phyloP scores from a whole-genome alignment of 1,140 invertebrate genomes.

The Apis florea region DNA sequence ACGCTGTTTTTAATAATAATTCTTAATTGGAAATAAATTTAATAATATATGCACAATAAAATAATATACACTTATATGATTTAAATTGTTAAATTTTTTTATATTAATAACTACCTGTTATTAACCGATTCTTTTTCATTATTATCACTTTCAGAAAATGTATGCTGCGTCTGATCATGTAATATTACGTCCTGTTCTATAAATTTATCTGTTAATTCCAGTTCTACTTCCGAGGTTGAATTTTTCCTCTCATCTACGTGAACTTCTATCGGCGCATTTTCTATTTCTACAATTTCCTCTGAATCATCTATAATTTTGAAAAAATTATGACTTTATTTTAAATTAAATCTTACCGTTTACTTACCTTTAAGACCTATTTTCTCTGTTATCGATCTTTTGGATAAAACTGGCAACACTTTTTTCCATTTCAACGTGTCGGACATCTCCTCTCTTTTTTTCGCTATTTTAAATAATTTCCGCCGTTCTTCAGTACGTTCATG shows the following conservation, averaged over 20 bases:
- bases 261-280: conserved; percentile 12
- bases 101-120: conserved; percentile 4
- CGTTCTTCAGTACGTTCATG: conserved; percentile 95
- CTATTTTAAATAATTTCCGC: conserved; percentile 95
- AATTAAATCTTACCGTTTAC: not conserved
- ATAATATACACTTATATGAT: not conserved
- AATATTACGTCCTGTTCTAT: conserved; percentile 62
- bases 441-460: conserved; percentile 83
- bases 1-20: not conserved
- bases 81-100: not conserved
- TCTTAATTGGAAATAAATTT: not conserved
- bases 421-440: conserved; percentile 86
- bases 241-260: conserved; percentile 9
- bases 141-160: conserved; percentile 2
- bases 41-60: not conserved
- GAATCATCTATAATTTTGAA: not conserved
- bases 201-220: conserved; percentile 58
- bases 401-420: conserved; percentile 84
- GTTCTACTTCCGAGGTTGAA: conserved; percentile 51
- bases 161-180: conserved; percentile 39
- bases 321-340: not conserved
- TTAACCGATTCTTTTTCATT: conserved; percentile 6
- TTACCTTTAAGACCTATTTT: not conserved
- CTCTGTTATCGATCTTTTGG: conserved; percentile 43
- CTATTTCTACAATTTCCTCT: conserved; percentile 9